These are phyloP conservation scores for Melanophora roralis DNA, from an alignment of 2,888 invertebrate genomes.

Conservation along the genomic window DNA sequence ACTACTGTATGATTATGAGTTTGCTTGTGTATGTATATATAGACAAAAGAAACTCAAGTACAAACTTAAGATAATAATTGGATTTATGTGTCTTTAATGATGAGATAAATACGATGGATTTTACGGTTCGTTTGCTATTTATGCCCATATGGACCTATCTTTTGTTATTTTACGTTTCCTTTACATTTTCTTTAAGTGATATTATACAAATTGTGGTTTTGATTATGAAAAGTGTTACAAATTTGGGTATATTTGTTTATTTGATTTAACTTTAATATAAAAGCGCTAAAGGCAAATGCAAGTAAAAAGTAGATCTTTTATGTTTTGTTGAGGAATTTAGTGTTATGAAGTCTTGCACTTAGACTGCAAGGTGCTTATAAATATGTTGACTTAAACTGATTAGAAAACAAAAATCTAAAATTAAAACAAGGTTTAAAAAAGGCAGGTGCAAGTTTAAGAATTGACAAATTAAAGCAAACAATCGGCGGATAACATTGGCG, in stretches of 20 bases:
- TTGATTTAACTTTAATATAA: background rate
- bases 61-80: constrained; percentile 63
- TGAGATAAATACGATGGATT: constrained; percentile 66
- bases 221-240: constrained; percentile 23
- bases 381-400: too few relatives aligned
- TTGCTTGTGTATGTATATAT: constrained; percentile 11
- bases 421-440: too few relatives aligned
- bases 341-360: too few relatives aligned
- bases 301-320: too few relatives aligned
- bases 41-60: constrained; percentile 48
- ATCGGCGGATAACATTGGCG: too few relatives aligned
- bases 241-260: constrained; percentile 23
- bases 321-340: too few relatives aligned
- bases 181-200: too few relatives aligned
- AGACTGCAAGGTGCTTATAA: too few relatives aligned
- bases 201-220: constrained; percentile 42
- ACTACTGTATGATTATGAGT: constrained; percentile 19
- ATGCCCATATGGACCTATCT: constrained; percentile 46
- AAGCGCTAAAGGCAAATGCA: background rate
- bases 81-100: constrained; percentile 66
- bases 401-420: too few relatives aligned
- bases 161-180: constrained; percentile 7
- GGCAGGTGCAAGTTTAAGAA: too few relatives aligned
- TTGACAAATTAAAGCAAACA: too few relatives aligned
- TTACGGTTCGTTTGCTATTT: constrained; percentile 63